Evolutionary conservation across 2,797 vertebrate genomes (phyloP), one percentile per base, ranked within the genome.

Genomic region (Perdix hodgsoniae): DNA sequence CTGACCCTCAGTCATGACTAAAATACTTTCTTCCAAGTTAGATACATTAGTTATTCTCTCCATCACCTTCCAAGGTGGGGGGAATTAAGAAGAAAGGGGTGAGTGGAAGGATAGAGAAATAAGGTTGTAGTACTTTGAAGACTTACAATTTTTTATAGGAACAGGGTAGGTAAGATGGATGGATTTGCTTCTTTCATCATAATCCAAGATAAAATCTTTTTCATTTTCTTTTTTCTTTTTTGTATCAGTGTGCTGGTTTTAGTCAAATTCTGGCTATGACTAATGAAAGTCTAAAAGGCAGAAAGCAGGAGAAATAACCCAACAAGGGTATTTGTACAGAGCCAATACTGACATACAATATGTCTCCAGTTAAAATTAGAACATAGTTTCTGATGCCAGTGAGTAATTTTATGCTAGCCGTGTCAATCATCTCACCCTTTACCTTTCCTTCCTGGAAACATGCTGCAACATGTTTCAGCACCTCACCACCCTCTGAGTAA

Each of bases 91-190:
- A 8, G 15, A 19, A 13, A 21, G 27, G 2, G 10, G 44, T n/a
- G 3, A 71, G 0, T 1, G 3, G 13, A 7, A 61, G 23, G 35
- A 6, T 10, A 5, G 49, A 67, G 18, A 49, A 70, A 60, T 24
- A 67, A 39, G 3, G 2, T 3, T 79, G 10, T 56, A 6, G 1
- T 56, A 42, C 3, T 7, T 39, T 31, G 2, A 4, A 70, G 69
- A 50, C 1, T 29, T 83, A 13, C 16, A 35, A 1, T 35, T 70
- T 88, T 88, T 63, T 42, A 17, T 26, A 17, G 37, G 63, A 83
- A 74, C 6, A 26, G n/a, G 11, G 44, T 18, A n/a, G 0, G 4
- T 21, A 27, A 5, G 1, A n/a, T 63, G 33, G 16, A 42, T 65
- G 3, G 1, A 60, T 78, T 64, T 71, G 1, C 8, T 70, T 13